phyloP scores from a whole-genome alignment of 2,888 invertebrate genomes.

The Lagria hirta region DNA sequence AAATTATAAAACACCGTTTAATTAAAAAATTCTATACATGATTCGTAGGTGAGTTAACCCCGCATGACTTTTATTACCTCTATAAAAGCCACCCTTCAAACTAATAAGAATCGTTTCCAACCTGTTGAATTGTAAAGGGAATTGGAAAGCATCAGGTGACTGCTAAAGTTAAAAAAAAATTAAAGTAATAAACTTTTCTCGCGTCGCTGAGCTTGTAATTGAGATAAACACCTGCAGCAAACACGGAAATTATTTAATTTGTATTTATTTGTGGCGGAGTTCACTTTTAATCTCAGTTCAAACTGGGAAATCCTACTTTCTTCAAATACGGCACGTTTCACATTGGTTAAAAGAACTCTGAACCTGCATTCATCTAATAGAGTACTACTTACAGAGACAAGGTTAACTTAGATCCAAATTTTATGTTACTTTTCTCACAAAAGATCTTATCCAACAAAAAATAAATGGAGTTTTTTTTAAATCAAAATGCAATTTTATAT shows the following conservation, averaged over 20 bases:
- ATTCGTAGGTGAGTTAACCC: slow-evolving; percentile 17
- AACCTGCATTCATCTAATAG: too few relatives aligned
- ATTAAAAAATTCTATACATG: slow-evolving; percentile 15
- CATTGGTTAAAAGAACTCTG: too few relatives aligned
- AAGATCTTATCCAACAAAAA: too few relatives aligned
- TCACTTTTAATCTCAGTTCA: slow-evolving; percentile 36
- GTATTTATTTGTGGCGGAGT: slow-evolving; percentile 35
- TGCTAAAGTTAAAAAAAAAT: slow-evolving; percentile 10
- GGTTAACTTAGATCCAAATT: too few relatives aligned
- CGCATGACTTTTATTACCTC: slow-evolving; percentile 10
- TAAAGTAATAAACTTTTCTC: slow-evolving; percentile 33
- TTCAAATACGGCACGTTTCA: slow-evolving; percentile 17
- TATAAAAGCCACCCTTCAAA: slow-evolving; percentile 30
- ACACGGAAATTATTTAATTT: slow-evolving; percentile 45
- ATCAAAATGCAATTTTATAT: too few relatives aligned
- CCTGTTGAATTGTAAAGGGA: slow-evolving; percentile 48
- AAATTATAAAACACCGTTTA: slow-evolving; percentile 6
- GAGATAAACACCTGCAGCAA: slow-evolving; percentile 42
- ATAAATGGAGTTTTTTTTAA: too few relatives aligned
- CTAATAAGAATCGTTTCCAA: slow-evolving; percentile 46
- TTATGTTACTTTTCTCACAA: too few relatives aligned
- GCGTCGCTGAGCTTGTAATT: slow-evolving; percentile 42
- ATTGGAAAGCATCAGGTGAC: slow-evolving; percentile 23
- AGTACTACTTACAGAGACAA: too few relatives aligned
- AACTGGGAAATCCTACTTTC: too few relatives aligned